Conservation (phyloP, 2,797 vertebrate genomes). For the Peromyscus aztecus region DNA sequence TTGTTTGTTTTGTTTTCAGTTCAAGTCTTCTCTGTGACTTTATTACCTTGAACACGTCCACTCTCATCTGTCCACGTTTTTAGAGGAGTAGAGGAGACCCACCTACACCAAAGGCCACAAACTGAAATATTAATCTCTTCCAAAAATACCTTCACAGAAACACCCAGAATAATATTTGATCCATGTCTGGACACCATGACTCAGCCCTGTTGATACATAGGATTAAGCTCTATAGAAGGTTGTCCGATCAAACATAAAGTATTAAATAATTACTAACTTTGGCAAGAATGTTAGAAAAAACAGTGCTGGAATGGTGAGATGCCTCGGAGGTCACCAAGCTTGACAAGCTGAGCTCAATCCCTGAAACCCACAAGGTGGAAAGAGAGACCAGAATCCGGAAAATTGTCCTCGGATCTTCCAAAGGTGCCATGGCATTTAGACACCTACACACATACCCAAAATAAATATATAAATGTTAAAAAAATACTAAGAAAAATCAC, state of each 20-base stretch:
- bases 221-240: not conserved
- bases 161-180: slow-evolving; percentile 29
- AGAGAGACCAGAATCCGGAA: not conserved
- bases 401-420: not conserved
- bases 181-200: not conserved
- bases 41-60: not conserved
- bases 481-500: not conserved
- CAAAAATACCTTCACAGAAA: slow-evolving; percentile 48
- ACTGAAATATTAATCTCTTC: not conserved
- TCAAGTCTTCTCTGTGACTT: not conserved
- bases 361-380: not conserved
- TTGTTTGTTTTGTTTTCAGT: not conserved
- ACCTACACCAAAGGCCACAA: not conserved
- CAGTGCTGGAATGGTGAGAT: not conserved
- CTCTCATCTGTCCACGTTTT: not conserved
- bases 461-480: not conserved
- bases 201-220: not conserved
- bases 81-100: not conserved
- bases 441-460: not conserved
- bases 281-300: not conserved
- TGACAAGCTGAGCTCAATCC: not conserved
- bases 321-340: not conserved
- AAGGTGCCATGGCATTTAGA: not conserved
- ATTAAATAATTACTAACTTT: not conserved
- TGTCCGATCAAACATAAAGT: not conserved